These are phyloP conservation scores for Pyrocephalus nanus DNA, from an alignment of 2,797 vertebrate species.

Conservation along the genomic window DNA sequence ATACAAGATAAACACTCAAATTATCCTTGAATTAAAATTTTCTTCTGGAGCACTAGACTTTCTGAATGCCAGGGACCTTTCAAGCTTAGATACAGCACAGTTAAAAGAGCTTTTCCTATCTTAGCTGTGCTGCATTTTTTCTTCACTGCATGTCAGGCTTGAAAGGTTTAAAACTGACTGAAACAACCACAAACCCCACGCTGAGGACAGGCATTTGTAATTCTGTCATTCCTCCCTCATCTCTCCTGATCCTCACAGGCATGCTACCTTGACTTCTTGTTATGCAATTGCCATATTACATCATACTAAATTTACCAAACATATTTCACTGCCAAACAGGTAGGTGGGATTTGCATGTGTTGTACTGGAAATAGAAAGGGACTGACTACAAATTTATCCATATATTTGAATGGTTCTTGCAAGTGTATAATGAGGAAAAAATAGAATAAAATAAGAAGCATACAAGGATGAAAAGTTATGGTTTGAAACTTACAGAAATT, in stretches of 20 bases:
- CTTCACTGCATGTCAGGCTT: not conserved
- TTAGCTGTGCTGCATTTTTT: not conserved
- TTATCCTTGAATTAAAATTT: not conserved
- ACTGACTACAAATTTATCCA: not conserved
- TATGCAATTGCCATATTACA: not conserved
- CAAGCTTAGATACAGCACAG: not conserved
- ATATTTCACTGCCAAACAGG: not conserved
- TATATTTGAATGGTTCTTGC: not conserved
- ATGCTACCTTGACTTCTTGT: not conserved
- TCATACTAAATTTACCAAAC: constrained; percentile 41
- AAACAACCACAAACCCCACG: not conserved
- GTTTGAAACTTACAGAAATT: not conserved
- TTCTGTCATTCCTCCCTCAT: not conserved
- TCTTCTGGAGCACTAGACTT: not conserved
- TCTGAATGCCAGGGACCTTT: not conserved
- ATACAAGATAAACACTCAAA: not conserved
- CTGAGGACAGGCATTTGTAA: constrained; percentile 17
- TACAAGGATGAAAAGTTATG: not conserved
- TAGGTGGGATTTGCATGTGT: not conserved
- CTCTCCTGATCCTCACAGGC: not conserved
- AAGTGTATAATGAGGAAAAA: not conserved
- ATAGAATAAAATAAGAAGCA: not conserved
- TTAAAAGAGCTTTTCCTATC: not conserved
- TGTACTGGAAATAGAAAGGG: not conserved
- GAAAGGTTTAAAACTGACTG: not conserved